These are phyloP conservation scores for Lissonota sp. DNA, from an alignment of 2,888 invertebrate genomes.

Conservation along the genomic window DNA sequence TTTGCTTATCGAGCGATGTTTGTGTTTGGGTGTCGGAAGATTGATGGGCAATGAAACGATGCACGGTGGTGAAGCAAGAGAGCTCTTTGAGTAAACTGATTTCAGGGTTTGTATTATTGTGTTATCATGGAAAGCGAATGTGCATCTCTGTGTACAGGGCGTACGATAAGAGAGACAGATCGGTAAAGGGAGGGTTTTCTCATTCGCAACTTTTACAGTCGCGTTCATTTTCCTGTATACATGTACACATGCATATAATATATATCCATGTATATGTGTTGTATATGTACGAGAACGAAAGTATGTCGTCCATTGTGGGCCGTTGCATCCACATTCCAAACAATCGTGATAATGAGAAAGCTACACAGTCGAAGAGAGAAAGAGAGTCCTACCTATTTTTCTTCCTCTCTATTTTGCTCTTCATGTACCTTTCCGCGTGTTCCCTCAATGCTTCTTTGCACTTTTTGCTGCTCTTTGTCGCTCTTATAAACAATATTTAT, in stretches of 20 bases:
- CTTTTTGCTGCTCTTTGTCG: slow-evolving; percentile 9
- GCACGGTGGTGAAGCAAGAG: neutral
- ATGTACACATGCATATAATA: too few relatives aligned
- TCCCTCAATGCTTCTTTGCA: too few relatives aligned
- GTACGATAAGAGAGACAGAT: slow-evolving; percentile 1
- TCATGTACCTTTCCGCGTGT: too few relatives aligned
- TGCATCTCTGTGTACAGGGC: slow-evolving; percentile 9
- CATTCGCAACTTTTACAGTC: too few relatives aligned
- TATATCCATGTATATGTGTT: slow-evolving; percentile 2
- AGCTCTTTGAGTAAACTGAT: neutral
- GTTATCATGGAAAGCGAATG: neutral
- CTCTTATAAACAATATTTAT: too few relatives aligned
- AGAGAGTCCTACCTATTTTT: slow-evolving; percentile 43
- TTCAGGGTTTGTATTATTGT: neutral
- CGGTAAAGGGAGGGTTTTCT: slow-evolving; percentile 7
- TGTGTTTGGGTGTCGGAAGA: neutral
- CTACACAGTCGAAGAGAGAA: slow-evolving; percentile 77
- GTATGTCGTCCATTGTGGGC: slow-evolving; percentile 79
- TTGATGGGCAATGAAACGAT: neutral
- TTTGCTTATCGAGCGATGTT: neutral
- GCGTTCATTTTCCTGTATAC: too few relatives aligned
- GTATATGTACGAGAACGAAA: slow-evolving; percentile 69
- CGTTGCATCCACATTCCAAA: slow-evolving; percentile 74
- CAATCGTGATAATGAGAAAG: slow-evolving; percentile 82
- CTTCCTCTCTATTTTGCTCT: slow-evolving; percentile 47